Conservation (phyloP, 2,113 vertebrate species). For the Pandion haliaetus region DNA sequence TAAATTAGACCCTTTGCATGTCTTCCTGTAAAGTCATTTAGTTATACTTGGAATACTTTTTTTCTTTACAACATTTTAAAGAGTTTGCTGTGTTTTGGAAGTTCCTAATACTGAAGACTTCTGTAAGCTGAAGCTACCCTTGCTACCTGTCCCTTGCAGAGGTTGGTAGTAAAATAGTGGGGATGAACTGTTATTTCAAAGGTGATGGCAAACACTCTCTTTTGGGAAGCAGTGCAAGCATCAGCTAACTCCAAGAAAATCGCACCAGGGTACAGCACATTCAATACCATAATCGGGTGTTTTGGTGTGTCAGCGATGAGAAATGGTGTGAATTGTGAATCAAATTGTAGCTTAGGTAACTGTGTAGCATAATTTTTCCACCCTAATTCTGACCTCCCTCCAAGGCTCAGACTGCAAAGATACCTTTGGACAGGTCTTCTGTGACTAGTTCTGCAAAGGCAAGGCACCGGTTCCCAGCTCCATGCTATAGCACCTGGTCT, state of each 20-base stretch:
- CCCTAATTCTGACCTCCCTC: background rate
- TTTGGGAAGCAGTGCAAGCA: background rate
- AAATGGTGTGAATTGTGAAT: background rate
- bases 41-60: constrained; percentile 1
- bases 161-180: background rate
- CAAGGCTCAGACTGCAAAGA: background rate
- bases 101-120: background rate
- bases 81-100: constrained; percentile 5
- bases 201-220: background rate
- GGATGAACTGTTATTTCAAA: background rate
- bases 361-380: background rate
- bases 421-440: background rate
- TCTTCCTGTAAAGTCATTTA: constrained; percentile 44
- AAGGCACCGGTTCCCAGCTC: background rate
- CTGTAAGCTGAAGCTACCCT: background rate
- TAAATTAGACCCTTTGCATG: constrained; percentile 41
- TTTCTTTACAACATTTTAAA: constrained; percentile 1
- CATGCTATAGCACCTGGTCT: no score
- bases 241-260: background rate
- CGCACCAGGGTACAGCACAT: background rate
- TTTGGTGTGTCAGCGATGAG: background rate
- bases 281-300: background rate
- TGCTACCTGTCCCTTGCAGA: background rate
- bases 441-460: background rate
- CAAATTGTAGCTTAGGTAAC: background rate